Evolutionary conservation across 2,113 vertebrate species (phyloP).

Genomic region (Cromileptes altivelis): DNA sequence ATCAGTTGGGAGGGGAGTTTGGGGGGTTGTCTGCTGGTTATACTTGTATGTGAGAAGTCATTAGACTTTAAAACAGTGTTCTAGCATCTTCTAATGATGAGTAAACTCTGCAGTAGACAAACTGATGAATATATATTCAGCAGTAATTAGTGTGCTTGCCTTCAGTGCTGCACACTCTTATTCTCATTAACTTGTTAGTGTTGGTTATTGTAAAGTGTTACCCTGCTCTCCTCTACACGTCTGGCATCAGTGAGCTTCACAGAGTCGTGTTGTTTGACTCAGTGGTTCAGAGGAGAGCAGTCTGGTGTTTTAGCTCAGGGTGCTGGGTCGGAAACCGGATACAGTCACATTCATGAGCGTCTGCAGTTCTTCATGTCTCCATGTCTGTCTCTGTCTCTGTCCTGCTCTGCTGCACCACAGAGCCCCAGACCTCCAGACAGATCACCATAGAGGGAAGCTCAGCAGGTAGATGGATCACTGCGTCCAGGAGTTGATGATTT

Average conservation of each 20-base stretch:
- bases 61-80: no score
- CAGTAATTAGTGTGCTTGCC: no score
- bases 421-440: conserved; percentile 55
- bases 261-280: conserved; percentile 25
- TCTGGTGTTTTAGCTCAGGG: conserved; percentile 23
- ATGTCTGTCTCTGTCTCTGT: conserved; percentile 27
- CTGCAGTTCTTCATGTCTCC: conserved; percentile 32
- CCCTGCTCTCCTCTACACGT: no score
- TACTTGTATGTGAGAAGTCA: no score
- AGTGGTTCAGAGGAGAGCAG: conserved; percentile 42
- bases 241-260: background rate
- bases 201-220: no score
- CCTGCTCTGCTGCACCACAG: conserved; percentile 48
- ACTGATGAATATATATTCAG: no score
- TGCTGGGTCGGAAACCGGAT: conserved; percentile 5
- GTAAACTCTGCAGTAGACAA: no score
- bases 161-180: no score
- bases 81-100: no score
- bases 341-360: conserved; percentile 25
- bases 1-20: no score
- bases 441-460: conserved; percentile 45
- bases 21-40: no score
- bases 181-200: no score
- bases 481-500: conserved; percentile 45
- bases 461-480: conserved; percentile 67